Evolutionary conservation across 1,140 invertebrate genomes (phyloP).

Genomic region (Drosophila mayri): DNA sequence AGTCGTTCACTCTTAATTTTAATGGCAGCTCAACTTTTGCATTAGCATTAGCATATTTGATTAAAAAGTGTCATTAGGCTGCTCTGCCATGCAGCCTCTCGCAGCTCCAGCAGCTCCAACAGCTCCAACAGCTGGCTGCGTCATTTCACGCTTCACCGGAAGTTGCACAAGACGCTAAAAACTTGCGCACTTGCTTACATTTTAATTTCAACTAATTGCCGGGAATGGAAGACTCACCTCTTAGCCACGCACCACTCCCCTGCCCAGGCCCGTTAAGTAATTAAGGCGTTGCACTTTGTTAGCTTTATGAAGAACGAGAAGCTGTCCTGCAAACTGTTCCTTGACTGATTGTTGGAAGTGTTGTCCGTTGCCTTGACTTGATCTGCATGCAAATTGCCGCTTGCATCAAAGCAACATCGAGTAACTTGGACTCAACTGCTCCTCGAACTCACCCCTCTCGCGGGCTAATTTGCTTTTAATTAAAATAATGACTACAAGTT

Average conservation of each 20-base stretch:
- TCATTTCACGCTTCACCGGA: slow-evolving; percentile 69
- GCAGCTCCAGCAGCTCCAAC: not conserved
- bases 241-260: not conserved
- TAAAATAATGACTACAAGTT: slow-evolving; percentile 81
- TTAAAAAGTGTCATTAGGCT: slow-evolving; percentile 81
- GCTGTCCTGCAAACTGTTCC: slow-evolving; percentile 26
- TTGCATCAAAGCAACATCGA: slow-evolving; percentile 60
- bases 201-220: slow-evolving; percentile 83
- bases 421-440: slow-evolving; percentile 16
- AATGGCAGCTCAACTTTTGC: slow-evolving; percentile 62
- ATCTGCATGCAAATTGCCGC: slow-evolving; percentile 76
- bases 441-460: slow-evolving; percentile 38
- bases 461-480: slow-evolving; percentile 80
- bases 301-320: slow-evolving; percentile 40
- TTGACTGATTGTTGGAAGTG: slow-evolving; percentile 68
- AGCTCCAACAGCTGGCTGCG: slow-evolving; percentile 19
- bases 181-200: slow-evolving; percentile 65
- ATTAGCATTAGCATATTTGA: slow-evolving; percentile 83
- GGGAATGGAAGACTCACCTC: slow-evolving; percentile 33
- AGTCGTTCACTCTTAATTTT: slow-evolving; percentile 40
- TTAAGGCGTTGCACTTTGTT: slow-evolving; percentile 78
- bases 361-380: slow-evolving; percentile 59
- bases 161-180: slow-evolving; percentile 69
- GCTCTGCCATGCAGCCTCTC: not conserved
- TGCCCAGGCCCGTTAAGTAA: slow-evolving; percentile 66